Percentiles rank a stretch among this genome's conserved stretches.
Conservation (phyloP, 2,888 invertebrate genomes). For the Drosophila hamatofila region DNA sequence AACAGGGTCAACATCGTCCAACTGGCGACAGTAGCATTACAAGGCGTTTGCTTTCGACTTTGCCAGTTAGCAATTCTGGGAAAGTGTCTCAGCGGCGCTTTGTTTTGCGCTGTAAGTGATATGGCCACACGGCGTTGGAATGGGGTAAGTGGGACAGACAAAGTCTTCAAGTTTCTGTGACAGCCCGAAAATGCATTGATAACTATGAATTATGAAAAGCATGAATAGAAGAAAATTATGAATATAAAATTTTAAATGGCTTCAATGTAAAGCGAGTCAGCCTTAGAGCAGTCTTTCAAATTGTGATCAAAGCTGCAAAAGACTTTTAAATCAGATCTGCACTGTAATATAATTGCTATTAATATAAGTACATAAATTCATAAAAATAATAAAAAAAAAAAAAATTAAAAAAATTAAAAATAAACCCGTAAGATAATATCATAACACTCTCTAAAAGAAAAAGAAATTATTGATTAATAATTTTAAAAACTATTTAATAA, state of each 20-base stretch:
- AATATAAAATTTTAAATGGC: background rate
- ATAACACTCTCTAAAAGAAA: too few species aligned
- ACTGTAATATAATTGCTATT: too few species aligned
- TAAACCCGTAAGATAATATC: too few species aligned
- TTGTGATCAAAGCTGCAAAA: background rate
- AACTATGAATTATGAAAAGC: background rate
- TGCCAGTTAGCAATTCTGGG: slow-evolving; percentile 57
- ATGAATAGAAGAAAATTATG: too few species aligned
- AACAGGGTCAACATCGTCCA: slow-evolving; percentile 24
- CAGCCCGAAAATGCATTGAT: background rate
- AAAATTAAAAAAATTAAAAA: too few species aligned
- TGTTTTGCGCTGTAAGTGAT: slow-evolving; percentile 36
- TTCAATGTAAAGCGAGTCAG: background rate
- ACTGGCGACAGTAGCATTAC: slow-evolving; percentile 74
- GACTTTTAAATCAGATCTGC: background rate
- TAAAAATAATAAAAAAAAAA: too few species aligned
- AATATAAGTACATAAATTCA: too few species aligned
- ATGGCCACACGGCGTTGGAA: slow-evolving; percentile 28
- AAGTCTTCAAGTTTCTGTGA: slow-evolving; percentile 17
- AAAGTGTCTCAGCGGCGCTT: slow-evolving; percentile 49
- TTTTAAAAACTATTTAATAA: too few species aligned
- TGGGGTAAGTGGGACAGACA: slow-evolving; percentile 27
- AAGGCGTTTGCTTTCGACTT: slow-evolving; percentile 61
- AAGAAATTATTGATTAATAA: too few species aligned
- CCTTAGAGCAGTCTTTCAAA: background rate